A percentile compares a stretch with the other conserved stretches of the same genome.
Conservation (phyloP, 2,797 vertebrate genomes). For the Cynodonichthys magdalenae region DNA sequence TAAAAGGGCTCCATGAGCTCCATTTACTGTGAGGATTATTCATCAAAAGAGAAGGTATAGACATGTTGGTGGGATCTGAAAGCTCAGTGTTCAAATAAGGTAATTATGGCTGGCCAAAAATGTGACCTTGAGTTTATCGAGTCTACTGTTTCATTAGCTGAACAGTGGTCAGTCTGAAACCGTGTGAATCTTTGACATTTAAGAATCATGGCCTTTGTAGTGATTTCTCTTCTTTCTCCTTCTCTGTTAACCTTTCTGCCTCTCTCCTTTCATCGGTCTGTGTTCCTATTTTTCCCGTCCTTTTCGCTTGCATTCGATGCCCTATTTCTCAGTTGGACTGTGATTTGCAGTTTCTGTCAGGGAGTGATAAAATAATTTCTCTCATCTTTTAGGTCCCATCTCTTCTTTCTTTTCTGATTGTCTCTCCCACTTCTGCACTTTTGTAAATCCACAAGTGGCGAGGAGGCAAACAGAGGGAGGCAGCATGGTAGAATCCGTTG, state of each 20-base stretch:
- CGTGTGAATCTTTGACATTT: constrained; percentile 58
- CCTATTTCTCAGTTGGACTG: constrained; percentile 10
- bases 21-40: constrained; percentile 4
- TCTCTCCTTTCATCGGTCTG: constrained; percentile 24
- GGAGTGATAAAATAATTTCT: constrained; percentile 13
- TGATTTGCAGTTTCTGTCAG: constrained; percentile 43
- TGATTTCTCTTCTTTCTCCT: constrained; percentile 27
- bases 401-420: constrained; percentile 18
- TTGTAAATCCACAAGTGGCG: constrained; percentile 36
- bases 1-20: neutral
- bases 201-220: constrained; percentile 46
- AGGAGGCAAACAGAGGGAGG: constrained; percentile 53
- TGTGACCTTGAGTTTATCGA: constrained; percentile 30
- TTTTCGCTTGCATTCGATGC: constrained; percentile 19
- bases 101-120: constrained; percentile 32
- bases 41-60: neutral
- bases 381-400: constrained; percentile 8
- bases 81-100: constrained; percentile 19
- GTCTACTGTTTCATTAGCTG: constrained; percentile 43
- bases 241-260: constrained; percentile 57
- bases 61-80: neutral
- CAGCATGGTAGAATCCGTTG: constrained; percentile 53
- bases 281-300: constrained; percentile 31
- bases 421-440: constrained; percentile 17
- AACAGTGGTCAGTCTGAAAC: constrained; percentile 22